Evolutionary conservation across 2,113 vertebrate species (phyloP).

Genomic region (Apodemus sylvaticus): DNA sequence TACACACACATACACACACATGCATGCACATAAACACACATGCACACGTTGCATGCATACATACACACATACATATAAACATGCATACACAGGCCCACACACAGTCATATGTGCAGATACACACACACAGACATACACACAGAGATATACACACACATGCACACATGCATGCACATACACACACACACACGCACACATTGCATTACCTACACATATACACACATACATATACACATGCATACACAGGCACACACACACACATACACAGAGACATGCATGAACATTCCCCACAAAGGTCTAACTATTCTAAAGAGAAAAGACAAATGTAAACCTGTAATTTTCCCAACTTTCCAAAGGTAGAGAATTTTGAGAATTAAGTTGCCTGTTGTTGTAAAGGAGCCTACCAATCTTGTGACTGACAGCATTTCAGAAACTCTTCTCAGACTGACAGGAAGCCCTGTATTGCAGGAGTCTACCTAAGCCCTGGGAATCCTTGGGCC

Average conservation of each 20-base stretch:
- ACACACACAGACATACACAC: background rate
- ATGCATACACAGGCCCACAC: background rate
- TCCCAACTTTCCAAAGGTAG: background rate
- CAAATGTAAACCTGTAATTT: background rate
- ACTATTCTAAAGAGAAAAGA: background rate
- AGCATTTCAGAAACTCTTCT: constrained; percentile 29
- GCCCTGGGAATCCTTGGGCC: background rate
- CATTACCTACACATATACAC: background rate
- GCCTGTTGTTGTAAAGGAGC: background rate
- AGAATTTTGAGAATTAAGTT: background rate
- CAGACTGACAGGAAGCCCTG: background rate
- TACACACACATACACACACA: background rate
- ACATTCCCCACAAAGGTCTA: background rate
- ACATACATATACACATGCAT: background rate
- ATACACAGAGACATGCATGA: background rate
- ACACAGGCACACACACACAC: background rate
- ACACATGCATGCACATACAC: background rate
- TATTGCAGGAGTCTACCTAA: background rate
- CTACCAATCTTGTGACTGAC: background rate
- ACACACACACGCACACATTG: background rate
- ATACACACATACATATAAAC: background rate
- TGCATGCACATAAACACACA: background rate
- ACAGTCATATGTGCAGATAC: background rate
- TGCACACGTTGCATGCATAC: background rate
- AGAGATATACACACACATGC: background rate